Conservation (phyloP, 2,888 invertebrate genomes). For the Zygothrica quintamaculata region DNA sequence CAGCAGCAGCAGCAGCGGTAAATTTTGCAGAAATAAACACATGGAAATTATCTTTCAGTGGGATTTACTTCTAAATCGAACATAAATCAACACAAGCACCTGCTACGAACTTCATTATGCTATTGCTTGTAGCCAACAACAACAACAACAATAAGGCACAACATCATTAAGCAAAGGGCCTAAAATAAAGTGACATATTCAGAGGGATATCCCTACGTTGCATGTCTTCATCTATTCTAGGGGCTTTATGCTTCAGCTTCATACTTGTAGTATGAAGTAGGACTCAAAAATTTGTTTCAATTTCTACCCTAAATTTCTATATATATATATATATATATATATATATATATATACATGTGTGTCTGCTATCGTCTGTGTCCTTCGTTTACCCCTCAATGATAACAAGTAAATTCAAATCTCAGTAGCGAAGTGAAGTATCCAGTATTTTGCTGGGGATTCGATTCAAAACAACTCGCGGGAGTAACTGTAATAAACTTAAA, state of each 20-base stretch:
- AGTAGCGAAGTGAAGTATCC: slow-evolving; percentile 51
- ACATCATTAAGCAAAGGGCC: slow-evolving; percentile 32
- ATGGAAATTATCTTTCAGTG: slow-evolving; percentile 75
- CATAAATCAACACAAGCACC: slow-evolving; percentile 69
- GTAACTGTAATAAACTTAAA: slow-evolving; percentile 75
- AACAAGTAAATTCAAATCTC: slow-evolving; percentile 59
- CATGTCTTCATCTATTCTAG: slow-evolving; percentile 5
- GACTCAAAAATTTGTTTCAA: slow-evolving; percentile 65
- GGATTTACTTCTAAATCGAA: slow-evolving; percentile 74
- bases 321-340: not conserved
- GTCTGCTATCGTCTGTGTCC: too few relatives aligned
- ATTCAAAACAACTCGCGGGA: slow-evolving; percentile 66
- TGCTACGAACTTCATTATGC: slow-evolving; percentile 47
- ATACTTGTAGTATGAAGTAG: slow-evolving; percentile 36
- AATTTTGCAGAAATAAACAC: slow-evolving; percentile 69
- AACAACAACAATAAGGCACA: too few relatives aligned
- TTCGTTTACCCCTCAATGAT: slow-evolving; percentile 33
- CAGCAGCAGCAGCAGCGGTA: slow-evolving; percentile 33
- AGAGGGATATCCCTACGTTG: not conserved
- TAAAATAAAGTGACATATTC: slow-evolving; percentile 6
- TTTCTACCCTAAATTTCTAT: slow-evolving; percentile 38
- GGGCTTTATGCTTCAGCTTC: slow-evolving; percentile 15
- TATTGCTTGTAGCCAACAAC: slow-evolving; percentile 13
- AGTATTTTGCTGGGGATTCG: slow-evolving; percentile 74
- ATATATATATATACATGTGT: not conserved